These are phyloP conservation scores for Carollia perspicillata DNA, from an alignment of 2,113 vertebrate genomes.

Conservation along the genomic window DNA sequence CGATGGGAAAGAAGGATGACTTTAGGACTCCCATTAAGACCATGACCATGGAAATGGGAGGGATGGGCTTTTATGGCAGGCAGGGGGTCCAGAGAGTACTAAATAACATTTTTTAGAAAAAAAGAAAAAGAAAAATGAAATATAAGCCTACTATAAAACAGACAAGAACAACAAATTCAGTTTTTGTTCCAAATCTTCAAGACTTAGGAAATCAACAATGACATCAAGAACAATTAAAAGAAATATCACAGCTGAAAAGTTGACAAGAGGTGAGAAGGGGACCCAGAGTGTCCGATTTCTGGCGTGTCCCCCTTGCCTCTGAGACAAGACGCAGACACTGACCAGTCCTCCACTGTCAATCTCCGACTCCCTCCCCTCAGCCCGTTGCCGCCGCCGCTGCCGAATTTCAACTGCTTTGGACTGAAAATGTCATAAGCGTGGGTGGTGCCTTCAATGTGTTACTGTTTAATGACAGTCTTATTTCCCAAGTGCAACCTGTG, in stretches of 20 bases:
- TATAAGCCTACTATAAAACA: not conserved
- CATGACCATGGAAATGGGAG: slow-evolving; percentile 61
- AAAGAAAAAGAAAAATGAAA: not conserved
- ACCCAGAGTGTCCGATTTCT: not conserved
- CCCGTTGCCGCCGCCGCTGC: slow-evolving; percentile 74
- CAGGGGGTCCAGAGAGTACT: slow-evolving; percentile 61
- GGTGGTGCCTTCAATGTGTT: slow-evolving; percentile 88
- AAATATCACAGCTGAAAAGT: slow-evolving; percentile 38
- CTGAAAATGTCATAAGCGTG: slow-evolving; percentile 82
- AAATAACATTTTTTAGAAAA: not conserved
- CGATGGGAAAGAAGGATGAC: slow-evolving; percentile 46
- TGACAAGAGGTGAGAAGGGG: not conserved
- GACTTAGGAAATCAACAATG: slow-evolving; percentile 29
- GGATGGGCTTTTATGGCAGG: slow-evolving; percentile 37
- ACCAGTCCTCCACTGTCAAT: slow-evolving; percentile 73
- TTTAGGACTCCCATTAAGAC: slow-evolving; percentile 71
- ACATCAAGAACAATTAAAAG: not conserved
- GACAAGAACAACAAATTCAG: not conserved
- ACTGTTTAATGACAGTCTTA: slow-evolving; percentile 84
- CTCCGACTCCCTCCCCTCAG: slow-evolving; percentile 73
- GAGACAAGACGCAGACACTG: slow-evolving; percentile 31
- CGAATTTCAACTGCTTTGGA: slow-evolving; percentile 83
- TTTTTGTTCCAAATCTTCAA: slow-evolving; percentile 59
- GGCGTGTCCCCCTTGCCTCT: not conserved
- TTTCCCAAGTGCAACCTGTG: slow-evolving; percentile 81